These are phyloP conservation scores for Peucedramus taeniatus DNA, from an alignment of 2,113 vertebrate genomes.

Conservation along the genomic window DNA sequence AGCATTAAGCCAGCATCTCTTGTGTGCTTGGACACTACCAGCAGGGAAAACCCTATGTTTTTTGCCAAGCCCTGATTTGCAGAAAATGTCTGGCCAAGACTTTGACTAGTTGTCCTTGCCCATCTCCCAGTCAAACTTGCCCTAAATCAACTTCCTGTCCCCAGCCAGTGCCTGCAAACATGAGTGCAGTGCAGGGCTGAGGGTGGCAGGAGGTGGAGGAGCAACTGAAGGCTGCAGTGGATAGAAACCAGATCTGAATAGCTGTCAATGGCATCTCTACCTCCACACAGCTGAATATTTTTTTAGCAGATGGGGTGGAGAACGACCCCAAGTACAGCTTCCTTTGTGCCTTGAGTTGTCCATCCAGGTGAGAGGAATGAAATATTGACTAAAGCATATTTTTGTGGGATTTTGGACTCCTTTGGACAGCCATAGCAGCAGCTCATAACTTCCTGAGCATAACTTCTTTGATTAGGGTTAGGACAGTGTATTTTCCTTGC, in stretches of 20 bases:
- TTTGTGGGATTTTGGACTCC: not conserved
- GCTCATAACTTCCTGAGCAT: not conserved
- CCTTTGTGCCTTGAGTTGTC: not conserved
- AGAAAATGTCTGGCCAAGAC: not conserved
- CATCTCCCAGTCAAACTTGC: not conserved
- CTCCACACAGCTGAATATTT: rapidly evolving
- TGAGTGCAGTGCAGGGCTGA: not conserved
- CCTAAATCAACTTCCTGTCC: not conserved
- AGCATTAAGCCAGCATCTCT: not conserved
- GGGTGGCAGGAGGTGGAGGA: not conserved
- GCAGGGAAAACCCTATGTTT: not conserved
- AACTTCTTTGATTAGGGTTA: not conserved
- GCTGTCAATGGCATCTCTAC: not conserved
- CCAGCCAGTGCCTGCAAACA: not conserved
- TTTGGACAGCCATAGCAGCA: not conserved
- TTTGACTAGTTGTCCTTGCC: not conserved
- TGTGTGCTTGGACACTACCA: not conserved
- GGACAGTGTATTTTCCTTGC: not conserved
- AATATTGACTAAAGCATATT: not conserved
- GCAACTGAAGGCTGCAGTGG: not conserved
- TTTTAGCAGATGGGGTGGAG: not conserved
- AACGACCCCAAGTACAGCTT: not conserved
- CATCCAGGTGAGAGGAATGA: not conserved
- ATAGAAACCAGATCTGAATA: not conserved
- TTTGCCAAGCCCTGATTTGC: not conserved